Base-by-base conservation (phyloP, 2,113 vertebrate species). In the Gallinago undulata region DNA sequence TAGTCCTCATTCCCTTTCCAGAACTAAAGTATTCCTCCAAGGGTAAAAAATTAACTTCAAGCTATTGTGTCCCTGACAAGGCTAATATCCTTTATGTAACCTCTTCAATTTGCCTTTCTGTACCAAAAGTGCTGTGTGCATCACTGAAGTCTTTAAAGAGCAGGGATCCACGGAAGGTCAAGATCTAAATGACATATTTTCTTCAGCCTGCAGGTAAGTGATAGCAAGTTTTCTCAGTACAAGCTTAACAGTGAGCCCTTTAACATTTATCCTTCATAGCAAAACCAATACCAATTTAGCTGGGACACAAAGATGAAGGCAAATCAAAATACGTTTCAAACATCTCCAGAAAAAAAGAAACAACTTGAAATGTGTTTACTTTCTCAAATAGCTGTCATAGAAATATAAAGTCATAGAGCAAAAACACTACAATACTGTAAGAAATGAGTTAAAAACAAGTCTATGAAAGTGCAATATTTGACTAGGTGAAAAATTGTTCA, bases 311-410 rank as follows among this genome's bases (percentile, higher is more conserved):
- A 67, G 83, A 89, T 93, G 72, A 96, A 93, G 66, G 67, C 84
- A 59, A 48, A 81, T 39, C 1, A 82, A 75, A 81, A 67, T 74
- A 51, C 31, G 5, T 30, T 90, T 86, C 68, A 75, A 94, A 88
- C 50, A 84, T 35, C 86, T 63, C 68, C 87, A 80, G 64, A 43
- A 88, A 96, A 92, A 72, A 91, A 90, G 91, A 90, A 94, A 62
- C 14, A 72, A 45, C 24, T 87, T 72, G 41, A 45, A 45, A 55
- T 30, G 57, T 79, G 43, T 76, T 95, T 92, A 37, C 57, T 88
- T 84, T 90, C 78, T 83, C 47, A 89, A 75, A 30, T 60, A 77
- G 78, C 59, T 85, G 88, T 70, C 73, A 64, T 41, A 50, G 27
- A 90, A 83, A 68, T 45, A 67, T 19, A 90, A 76, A 74, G 47